phyloP scores from a whole-genome alignment of 92 coral and sea anemone species.

The Bergia sp. region DNA sequence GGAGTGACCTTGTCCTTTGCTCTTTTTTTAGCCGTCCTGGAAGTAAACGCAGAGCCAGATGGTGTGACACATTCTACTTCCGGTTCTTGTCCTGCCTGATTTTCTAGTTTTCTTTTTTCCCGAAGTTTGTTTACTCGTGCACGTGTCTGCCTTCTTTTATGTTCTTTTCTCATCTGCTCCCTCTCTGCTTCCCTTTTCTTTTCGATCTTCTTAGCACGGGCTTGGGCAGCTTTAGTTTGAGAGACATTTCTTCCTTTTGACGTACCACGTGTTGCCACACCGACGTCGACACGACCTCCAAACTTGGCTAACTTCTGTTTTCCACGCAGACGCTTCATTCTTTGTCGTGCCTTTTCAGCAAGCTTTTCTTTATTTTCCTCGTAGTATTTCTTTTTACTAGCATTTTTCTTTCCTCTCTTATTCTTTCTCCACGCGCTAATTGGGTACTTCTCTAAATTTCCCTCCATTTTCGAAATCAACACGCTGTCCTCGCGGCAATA shows the following conservation, averaged over 20 bases:
- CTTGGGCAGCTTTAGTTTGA: conserved; percentile 21
- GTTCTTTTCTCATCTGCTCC: conserved; percentile 46
- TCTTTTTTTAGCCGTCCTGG: too few species aligned
- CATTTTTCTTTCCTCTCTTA: conserved; percentile 44
- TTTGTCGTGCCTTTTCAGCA: conserved; percentile 45
- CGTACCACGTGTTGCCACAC: conserved; percentile 42
- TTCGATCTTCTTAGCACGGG: conserved; percentile 16
- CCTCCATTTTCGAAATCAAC: conserved; percentile 29
- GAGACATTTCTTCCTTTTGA: conserved; percentile 5
- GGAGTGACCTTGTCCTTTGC: too few species aligned
- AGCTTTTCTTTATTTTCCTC: conserved; percentile 50
- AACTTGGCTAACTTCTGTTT: conserved; percentile 21
- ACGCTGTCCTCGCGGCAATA: conserved; percentile 1
- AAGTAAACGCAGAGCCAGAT: too few species aligned
- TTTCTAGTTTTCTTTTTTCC: conserved; percentile 27
- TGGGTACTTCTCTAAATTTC: conserved; percentile 30
- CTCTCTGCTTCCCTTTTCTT: conserved; percentile 39
- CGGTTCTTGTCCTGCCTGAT: too few species aligned
- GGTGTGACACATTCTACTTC: too few species aligned
- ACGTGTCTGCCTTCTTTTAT: conserved; percentile 27
- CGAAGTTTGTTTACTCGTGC: conserved; percentile 40
- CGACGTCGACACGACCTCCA: conserved; percentile 23
- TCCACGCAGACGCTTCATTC: conserved; percentile 47
- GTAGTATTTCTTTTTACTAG: conserved; percentile 41
- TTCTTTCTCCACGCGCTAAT: conserved; percentile 37